Percentiles rank a stretch among this genome's conserved stretches.
These are phyloP conservation scores for Sympetrum striolatum DNA, from an alignment of 2,888 invertebrate species.

Conservation along the genomic window DNA sequence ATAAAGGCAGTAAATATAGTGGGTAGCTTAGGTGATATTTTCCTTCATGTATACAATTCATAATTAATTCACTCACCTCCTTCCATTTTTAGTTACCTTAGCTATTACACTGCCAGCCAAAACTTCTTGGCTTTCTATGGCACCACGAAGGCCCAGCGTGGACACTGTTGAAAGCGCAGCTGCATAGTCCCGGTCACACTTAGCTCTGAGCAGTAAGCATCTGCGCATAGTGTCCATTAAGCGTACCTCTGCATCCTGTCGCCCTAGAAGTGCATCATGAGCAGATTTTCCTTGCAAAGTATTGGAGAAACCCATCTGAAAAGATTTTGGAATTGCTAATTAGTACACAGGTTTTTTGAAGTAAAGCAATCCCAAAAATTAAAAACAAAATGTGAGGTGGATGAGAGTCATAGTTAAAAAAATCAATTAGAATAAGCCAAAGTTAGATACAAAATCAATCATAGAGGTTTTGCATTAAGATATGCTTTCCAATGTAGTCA, in stretches of 20 bases:
- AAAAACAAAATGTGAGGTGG: no score
- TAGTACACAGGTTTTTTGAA: no score
- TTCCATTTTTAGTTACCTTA: conserved; percentile 53
- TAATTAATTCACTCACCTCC: background rate
- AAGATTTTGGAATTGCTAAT: background rate
- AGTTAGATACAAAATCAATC: no score
- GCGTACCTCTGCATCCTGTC: conserved; percentile 92
- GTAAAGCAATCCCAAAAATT: no score
- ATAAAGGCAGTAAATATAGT: no score
- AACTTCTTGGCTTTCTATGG: conserved; percentile 70
- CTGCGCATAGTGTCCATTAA: conserved; percentile 91
- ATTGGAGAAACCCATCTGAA: conserved; percentile 81
- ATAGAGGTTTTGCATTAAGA: no score
- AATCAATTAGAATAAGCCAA: no score
- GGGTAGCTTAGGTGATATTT: no score
- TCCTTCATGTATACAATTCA: no score
- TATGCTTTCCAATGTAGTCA: no score
- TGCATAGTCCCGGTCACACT: conserved; percentile 92
- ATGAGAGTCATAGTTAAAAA: no score
- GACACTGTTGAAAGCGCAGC: conserved; percentile 81
- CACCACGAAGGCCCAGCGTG: conserved; percentile 82
- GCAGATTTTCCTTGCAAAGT: conserved; percentile 86
- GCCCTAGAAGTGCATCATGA: conserved; percentile 87
- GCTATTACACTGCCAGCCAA: conserved; percentile 67
- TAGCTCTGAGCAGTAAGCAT: conserved; percentile 84